Evolutionary conservation across 2,797 vertebrate species (phyloP).

Genomic region (Tenualosa thibaudeaui): DNA sequence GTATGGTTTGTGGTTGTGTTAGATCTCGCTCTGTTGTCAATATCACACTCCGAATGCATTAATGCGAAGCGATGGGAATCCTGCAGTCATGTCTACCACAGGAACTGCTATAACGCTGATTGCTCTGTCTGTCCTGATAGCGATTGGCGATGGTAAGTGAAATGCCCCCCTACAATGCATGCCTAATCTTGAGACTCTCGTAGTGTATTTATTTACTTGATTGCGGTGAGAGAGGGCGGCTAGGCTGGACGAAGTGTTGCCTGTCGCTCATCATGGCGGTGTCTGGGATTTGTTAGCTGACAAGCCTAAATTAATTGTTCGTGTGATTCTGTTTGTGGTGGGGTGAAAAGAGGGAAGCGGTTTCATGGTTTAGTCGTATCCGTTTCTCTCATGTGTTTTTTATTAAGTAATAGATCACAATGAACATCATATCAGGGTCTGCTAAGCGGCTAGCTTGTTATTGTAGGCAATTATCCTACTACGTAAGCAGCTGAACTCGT

Average conservation of each 20-base stretch:
- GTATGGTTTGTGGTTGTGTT: slow-evolving; percentile 75
- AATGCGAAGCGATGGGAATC: slow-evolving; percentile 75
- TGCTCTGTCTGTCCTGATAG: slow-evolving; percentile 65
- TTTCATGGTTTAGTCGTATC: not conserved
- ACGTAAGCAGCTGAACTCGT: slow-evolving; percentile 2
- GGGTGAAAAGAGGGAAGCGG: not conserved
- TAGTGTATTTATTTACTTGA: slow-evolving; percentile 57
- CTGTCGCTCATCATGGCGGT: slow-evolving; percentile 76
- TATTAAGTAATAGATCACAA: not conserved
- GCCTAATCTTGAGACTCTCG: slow-evolving; percentile 48
- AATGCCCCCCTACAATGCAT: not conserved
- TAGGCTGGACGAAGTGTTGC: slow-evolving; percentile 62
- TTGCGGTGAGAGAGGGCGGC: slow-evolving; percentile 45
- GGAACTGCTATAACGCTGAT: slow-evolving; percentile 61
- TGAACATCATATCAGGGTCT: not conserved
- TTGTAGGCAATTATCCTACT: not conserved
- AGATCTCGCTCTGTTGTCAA: slow-evolving; percentile 65
- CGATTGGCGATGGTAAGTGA: slow-evolving; percentile 73
- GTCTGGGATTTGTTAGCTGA: slow-evolving; percentile 57
- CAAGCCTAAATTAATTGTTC: slow-evolving; percentile 55
- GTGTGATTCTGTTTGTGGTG: slow-evolving; percentile 24
- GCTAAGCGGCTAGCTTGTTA: slow-evolving; percentile 22
- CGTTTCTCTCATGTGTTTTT: not conserved
- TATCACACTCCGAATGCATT: slow-evolving; percentile 68
- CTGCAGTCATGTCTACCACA: slow-evolving; percentile 72